These are phyloP conservation scores for Leptodactylus fallax DNA, from an alignment of 2,797 vertebrate species.

Conservation along the genomic window DNA sequence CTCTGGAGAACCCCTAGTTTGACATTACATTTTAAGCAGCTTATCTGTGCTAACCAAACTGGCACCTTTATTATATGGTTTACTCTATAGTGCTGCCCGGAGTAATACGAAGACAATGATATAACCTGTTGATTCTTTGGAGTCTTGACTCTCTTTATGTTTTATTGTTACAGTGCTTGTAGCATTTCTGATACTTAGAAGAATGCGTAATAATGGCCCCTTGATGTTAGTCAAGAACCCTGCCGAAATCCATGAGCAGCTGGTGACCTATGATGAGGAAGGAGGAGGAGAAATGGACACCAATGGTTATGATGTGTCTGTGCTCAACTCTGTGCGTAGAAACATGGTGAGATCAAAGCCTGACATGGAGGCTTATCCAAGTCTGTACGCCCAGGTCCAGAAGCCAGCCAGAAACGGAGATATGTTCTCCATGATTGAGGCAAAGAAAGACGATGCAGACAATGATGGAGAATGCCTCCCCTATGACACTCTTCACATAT, in stretches of 20 bases:
- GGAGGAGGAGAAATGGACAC: conserved; percentile 99
- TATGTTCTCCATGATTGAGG: conserved; percentile 94
- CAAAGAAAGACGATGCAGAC: conserved; percentile 94
- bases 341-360: conserved; percentile 70
- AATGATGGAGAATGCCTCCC: conserved; percentile 88
- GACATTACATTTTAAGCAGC: too few relatives aligned
- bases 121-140: background rate
- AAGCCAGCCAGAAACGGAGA: conserved; percentile 84
- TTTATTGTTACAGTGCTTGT: conserved; percentile 79
- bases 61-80: too few relatives aligned
- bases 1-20: too few relatives aligned
- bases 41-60: too few relatives aligned
- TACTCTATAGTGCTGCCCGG: too few relatives aligned
- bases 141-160: background rate
- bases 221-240: conserved; percentile 79
- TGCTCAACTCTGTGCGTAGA: conserved; percentile 86
- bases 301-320: conserved; percentile 93
- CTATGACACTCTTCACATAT: conserved; percentile 95
- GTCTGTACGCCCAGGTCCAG: conserved; percentile 83
- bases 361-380: conserved; percentile 69
- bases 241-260: conserved; percentile 95
- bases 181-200: conserved; percentile 86
- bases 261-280: conserved; percentile 95
- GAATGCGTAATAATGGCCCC: conserved; percentile 85
- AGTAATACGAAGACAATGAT: background rate